These are phyloP conservation scores for Danio tinwini DNA, from an alignment of 2,797 vertebrate genomes.

Conservation along the genomic window DNA sequence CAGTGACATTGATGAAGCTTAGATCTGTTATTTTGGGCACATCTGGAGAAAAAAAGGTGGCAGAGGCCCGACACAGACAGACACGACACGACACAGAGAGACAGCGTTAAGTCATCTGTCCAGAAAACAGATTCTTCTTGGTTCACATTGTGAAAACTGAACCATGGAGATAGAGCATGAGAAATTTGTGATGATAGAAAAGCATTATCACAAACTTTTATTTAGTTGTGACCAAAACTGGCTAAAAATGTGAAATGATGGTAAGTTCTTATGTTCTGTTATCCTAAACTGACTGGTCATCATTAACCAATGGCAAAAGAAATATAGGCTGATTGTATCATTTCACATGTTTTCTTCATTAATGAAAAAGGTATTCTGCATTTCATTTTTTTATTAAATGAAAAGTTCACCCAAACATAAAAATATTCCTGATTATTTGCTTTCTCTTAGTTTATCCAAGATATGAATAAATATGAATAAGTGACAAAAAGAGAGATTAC, in stretches of 20 bases:
- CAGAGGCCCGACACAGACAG: slow-evolving; percentile 30
- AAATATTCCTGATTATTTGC: too few relatives aligned
- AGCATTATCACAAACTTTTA: slow-evolving; percentile 4
- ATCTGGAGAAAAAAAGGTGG: slow-evolving; percentile 77
- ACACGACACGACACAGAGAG: slow-evolving; percentile 28
- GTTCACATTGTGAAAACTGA: slow-evolving; percentile 58
- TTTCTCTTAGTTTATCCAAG: too few relatives aligned
- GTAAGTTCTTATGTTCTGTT: not conserved
- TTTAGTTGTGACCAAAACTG: not conserved
- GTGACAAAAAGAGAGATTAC: too few relatives aligned
- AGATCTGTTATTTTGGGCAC: slow-evolving; percentile 94
- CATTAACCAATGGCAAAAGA: slow-evolving; percentile 10
- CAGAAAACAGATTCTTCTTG: slow-evolving; percentile 32
- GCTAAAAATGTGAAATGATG: slow-evolving; percentile 4
- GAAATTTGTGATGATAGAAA: slow-evolving; percentile 22
- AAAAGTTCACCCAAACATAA: too few relatives aligned
- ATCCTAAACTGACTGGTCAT: not conserved
- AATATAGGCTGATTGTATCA: not conserved
- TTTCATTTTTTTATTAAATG: too few relatives aligned
- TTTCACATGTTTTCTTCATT: not conserved
- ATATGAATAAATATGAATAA: too few relatives aligned
- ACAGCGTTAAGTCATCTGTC: slow-evolving; percentile 13
- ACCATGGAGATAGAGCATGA: slow-evolving; percentile 57
- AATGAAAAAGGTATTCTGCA: not conserved
- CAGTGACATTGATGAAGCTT: slow-evolving; percentile 92